Percentiles rank a stretch among this genome's conserved stretches.
Conservation (phyloP, 1,140 invertebrate species). For the Lordiphosa clarofinis region DNA sequence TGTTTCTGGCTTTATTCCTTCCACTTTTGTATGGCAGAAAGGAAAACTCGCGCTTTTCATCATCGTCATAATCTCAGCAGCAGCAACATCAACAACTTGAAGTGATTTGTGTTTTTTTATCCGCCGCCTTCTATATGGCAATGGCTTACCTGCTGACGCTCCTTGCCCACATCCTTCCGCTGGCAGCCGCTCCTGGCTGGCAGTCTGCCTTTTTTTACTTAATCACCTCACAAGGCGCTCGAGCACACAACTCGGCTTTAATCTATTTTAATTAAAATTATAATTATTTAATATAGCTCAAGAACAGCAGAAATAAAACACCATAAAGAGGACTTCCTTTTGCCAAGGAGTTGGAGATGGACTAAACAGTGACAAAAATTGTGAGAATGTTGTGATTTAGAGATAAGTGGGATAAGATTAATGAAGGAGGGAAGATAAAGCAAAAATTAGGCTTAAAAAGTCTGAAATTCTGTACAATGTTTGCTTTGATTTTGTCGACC, state of each 20-base stretch:
- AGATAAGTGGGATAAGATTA: too few species aligned
- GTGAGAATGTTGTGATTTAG: too few species aligned
- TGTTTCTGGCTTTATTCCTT: constrained; percentile 35
- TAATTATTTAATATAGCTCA: constrained; percentile 74
- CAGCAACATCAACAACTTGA: constrained; percentile 77
- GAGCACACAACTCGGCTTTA: constrained; percentile 73
- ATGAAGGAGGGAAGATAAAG: too few species aligned
- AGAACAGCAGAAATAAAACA: constrained; percentile 21
- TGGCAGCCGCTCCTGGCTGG: constrained; percentile 34
- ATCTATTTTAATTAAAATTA: constrained; percentile 78
- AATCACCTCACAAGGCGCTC: constrained; percentile 74
- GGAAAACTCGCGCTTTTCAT: constrained; percentile 66
- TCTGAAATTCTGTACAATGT: too few species aligned
- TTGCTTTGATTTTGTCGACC: too few species aligned
- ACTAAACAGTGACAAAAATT: constrained; percentile 1
- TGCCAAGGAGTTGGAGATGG: not conserved
- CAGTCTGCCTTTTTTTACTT: constrained; percentile 75
- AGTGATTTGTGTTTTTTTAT: constrained; percentile 75
- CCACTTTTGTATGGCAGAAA: constrained; percentile 43
- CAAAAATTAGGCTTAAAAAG: too few species aligned
- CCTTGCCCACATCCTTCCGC: constrained; percentile 36
- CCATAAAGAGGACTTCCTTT: constrained; percentile 10
- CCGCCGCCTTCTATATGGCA: constrained; percentile 45
- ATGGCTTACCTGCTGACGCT: constrained; percentile 44
- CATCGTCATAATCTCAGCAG: constrained; percentile 76